These are phyloP conservation scores for Epinotia brunnichana DNA, from an alignment of 2,888 invertebrate genomes.

Conservation along the genomic window DNA sequence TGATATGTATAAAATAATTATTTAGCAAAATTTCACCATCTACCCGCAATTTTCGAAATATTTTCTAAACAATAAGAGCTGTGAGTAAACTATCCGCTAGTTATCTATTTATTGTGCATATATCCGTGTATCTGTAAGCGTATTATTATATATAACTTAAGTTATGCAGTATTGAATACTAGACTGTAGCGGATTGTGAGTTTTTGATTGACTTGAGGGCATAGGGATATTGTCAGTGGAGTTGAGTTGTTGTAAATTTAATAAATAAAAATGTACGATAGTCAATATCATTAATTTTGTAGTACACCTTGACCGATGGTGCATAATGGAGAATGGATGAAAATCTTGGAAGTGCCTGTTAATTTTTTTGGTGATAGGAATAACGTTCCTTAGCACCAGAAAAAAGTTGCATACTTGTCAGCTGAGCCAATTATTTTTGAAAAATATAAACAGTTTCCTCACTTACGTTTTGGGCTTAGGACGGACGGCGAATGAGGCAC, in stretches of 20 bases:
- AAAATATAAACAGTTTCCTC: no score
- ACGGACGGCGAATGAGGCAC: no score
- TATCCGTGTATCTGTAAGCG: conserved; percentile 31
- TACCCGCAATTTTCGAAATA: conserved; percentile 20
- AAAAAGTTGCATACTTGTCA: no score
- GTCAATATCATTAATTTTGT: neutral
- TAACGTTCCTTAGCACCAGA: no score
- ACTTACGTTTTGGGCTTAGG: no score
- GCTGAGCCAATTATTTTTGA: no score
- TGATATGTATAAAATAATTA: no score
- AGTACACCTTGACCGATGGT: neutral
- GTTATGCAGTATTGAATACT: conserved; percentile 36
- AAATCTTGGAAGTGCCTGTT: no score
- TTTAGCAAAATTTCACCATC: neutral
- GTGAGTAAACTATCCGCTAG: conserved; percentile 39
- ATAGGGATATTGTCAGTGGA: neutral
- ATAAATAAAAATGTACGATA: no score
- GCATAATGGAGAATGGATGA: no score
- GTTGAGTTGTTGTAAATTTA: neutral
- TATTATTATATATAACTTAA: conserved; percentile 30
- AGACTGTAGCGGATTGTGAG: conserved; percentile 12
- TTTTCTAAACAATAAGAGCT: conserved; percentile 32
- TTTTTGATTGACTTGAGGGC: conserved; percentile 5
- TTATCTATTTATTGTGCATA: conserved; percentile 38
- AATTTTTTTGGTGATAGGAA: no score